Evolutionary conservation across 2,113 vertebrate genomes (phyloP), one percentile per base, ranked within the genome.

Genomic region (Nanorana parkeri): DNA sequence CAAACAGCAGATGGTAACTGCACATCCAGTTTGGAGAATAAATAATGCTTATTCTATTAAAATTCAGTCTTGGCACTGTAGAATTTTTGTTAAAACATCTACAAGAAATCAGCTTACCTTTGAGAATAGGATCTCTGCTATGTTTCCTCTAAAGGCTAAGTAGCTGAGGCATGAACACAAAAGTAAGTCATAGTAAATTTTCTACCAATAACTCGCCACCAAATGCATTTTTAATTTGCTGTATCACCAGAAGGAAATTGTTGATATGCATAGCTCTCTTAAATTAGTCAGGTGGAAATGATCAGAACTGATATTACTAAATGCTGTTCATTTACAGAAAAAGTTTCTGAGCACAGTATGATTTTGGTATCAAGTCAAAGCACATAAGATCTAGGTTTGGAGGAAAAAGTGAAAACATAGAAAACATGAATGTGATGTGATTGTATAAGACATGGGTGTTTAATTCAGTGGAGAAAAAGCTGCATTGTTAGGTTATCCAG

Each of bases 1-100:
- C 95, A 95, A 94, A 91, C 91, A 89, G 91, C 91, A 96, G 95
- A 96, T 97, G 95, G 89, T 94, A 90, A 84, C 91, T 91, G 91
- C 91, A 92, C 92, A 95, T 84, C 81, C 85, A 90, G 87, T 84
- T 87, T 94, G 90, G 94, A 95, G 97, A 96, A 95, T 96, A 96
- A 94, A 94, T 94, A 93, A 94, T 94, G 95, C 95, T 96, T 94
- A 92, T 87, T 86, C 87, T 85, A 86, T 89, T 84, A 84, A 86
- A 83, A 65, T 26, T 21, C 86, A 89, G 87, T 88, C 86, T 89
- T 89, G 89, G 91, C 89, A 88, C 88, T 92, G 90, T 90, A 88
- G 89, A 89, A 94, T 91, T 91, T 95, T 95, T 94, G 91, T 96
- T 95, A 94, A 94, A 94, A 93, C 90, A 87, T 92, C 94, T 93